A percentile compares a stretch with the other conserved stretches of the same genome.
phyloP scores from a whole-genome alignment of 2,888 invertebrate species.

The Cosmorhoe ocellata region DNA sequence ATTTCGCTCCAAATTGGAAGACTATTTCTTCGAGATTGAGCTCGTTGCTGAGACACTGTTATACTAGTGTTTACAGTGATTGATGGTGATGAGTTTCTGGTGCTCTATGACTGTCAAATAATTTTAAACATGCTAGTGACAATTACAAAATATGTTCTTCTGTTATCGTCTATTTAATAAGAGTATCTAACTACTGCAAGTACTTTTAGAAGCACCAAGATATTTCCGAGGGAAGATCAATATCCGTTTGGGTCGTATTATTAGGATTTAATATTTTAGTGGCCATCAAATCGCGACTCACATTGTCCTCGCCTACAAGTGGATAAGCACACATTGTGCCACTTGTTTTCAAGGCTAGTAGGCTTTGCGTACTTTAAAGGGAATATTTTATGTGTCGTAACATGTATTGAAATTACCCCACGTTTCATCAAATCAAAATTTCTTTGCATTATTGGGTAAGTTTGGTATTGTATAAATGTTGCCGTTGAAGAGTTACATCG shows the following conservation, averaged over 20 bases:
- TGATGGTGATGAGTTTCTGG: constrained; percentile 12
- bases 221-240: constrained; percentile 26
- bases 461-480: no score
- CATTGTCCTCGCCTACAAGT: constrained; percentile 6
- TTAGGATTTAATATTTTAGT: constrained; percentile 43
- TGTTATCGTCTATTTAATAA: no score
- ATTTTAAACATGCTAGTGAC: no score
- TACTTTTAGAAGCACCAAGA: not conserved
- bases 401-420: no score
- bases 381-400: no score
- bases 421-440: no score
- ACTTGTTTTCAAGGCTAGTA: constrained; percentile 4
- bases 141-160: no score
- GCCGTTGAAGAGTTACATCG: no score
- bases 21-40: constrained; percentile 36
- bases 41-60: constrained; percentile 30
- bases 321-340: not conserved
- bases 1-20: constrained; percentile 50
- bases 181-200: no score
- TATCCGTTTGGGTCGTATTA: constrained; percentile 30
- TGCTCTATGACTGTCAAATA: not conserved
- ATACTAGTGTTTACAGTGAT: constrained; percentile 22
- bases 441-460: no score
- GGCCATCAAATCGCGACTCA: constrained; percentile 38
- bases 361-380: no score